Evolutionary conservation across 2,797 vertebrate species (phyloP), one percentile per base, ranked within the genome.

Genomic region (Allobates femoralis): DNA sequence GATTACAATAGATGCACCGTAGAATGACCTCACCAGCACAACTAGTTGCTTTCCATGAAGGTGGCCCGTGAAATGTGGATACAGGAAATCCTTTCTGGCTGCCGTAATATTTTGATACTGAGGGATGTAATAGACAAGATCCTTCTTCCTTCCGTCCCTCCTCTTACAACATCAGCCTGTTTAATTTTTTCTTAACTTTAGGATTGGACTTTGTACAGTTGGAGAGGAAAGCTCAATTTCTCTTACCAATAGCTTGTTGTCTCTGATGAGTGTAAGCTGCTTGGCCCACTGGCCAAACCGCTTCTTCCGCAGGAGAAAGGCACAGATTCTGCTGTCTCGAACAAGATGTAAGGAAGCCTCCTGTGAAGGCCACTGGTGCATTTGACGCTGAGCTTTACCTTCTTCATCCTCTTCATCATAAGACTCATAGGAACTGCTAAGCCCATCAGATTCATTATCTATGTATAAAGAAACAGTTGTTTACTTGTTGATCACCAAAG

Each of bases 381-480:
- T 94, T 85, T 92, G 93, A 77, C 94, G 96, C 78, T 93, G 95
- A 66, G 94, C 94, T 91, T 99, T 99, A 76, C 94, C 94, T 75
- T 99, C 98, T 3, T 99, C 98, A 0, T 99, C 98, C 76, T 99
- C 98, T 21, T 99, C 98, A 0, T 99, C 98, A 0, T 99, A 99
- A 0, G 98, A 99, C 92, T 99, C 98, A 0, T 99, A 99, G 16
- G 98, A 99, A 90, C 98, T 99, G 93, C 98, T 99, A 92, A 99
- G 95, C 0, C 96, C 98, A 69, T 99, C 98, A 0, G 98, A 99
- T 92, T 99, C 98, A 64, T 99, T 98, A 93, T 98, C 98, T 99
- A 91, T 8, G 37, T 32, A 64, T 7, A 74, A 51, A 81, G 21
- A 23, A 50, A 74, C 3, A 4, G 19, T 46, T 46, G 41, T 5